Evolutionary conservation across 1,140 invertebrate genomes (phyloP), one percentile per base, ranked within the genome.

Genomic region (Calosoma granatense): DNA sequence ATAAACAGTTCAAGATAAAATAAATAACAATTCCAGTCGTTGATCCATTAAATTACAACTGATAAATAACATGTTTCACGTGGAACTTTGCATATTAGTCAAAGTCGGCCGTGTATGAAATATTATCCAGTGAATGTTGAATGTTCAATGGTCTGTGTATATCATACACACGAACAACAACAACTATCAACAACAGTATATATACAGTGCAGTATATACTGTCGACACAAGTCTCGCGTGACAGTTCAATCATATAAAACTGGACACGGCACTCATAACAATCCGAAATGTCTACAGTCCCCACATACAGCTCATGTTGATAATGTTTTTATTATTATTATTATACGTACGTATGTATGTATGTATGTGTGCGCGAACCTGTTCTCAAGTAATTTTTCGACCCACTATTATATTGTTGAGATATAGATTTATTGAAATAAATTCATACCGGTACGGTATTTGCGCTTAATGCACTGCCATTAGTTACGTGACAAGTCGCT

Each of bases 371-470:
- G 26, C 26, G n/a, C n/a, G 15, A 47, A 47, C 26, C 26, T 30
- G 26, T 30, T 30, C 14, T 30, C n/a, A n/a, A n/a, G n/a, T n/a
- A n/a, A 30, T 30, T 30, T 30, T 30, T 30, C 26, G 26, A 4
- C 26, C 26, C 26, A 30, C 26, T 6, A 30, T n/a, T n/a, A n/a
- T 30, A 30, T 30, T 30, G 26, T 30, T 30, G 26, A 30, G n/a
- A 6, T 30, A 30, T 30, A 47, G 41, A 47, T 47, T 47, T 47
- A 47, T 47, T 47, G 41, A 47, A 47, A 47, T 47, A 17, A 47
- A 47, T 47, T 12, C 17, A 6, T 17, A 17, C 41, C 4, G 9
- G 3, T 12, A 12, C 4, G 17, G 41, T 47, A 47, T 47, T 47
- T 47, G 41, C 15, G 15, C 15, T 47, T 47, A 47, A 47, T 47